Percentiles rank a stretch among this genome's conserved stretches.
phyloP scores from a whole-genome alignment of 2,113 vertebrate genomes.

The Cephalophus harveyi region DNA sequence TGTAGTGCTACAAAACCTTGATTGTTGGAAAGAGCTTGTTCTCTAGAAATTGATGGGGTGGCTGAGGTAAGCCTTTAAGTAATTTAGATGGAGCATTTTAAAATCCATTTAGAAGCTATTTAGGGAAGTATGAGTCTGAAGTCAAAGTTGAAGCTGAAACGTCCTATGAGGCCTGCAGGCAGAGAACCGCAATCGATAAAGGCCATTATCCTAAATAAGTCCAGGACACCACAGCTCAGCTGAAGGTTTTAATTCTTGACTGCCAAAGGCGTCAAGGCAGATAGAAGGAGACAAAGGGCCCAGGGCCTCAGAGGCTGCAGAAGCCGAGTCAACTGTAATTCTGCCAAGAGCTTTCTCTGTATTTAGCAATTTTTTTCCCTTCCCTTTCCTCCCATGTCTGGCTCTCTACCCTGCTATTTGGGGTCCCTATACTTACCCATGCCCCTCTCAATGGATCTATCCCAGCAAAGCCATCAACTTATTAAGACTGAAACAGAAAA shows the following conservation, averaged over 20 bases:
- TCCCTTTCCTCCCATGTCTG: not conserved
- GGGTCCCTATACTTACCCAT: not conserved
- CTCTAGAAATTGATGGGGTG: constrained; percentile 55
- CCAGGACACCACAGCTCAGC: not conserved
- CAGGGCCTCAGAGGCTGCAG: not conserved
- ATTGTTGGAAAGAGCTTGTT: constrained; percentile 44
- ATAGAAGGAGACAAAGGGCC: not conserved
- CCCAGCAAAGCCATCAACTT: not conserved
- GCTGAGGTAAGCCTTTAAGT: constrained; percentile 60
- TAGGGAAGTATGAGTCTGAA: constrained; percentile 54
- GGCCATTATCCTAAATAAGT: constrained; percentile 62
- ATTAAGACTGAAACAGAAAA: not conserved
- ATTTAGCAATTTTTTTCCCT: not conserved
- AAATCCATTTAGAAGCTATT: constrained; percentile 69
- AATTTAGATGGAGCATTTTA: constrained; percentile 65
- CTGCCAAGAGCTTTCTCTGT: not conserved
- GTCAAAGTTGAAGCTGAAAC: constrained; percentile 62
- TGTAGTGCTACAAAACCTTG: constrained; percentile 1
- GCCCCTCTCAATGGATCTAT: not conserved
- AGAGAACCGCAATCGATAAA: constrained; percentile 53
- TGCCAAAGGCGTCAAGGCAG: not conserved
- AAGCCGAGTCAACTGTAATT: not conserved
- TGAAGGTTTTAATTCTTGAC: constrained; percentile 40
- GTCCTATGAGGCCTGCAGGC: constrained; percentile 4
- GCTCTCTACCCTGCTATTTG: rapidly evolving